Conservation (phyloP, 2,113 vertebrate species). For the Passer domesticus region DNA sequence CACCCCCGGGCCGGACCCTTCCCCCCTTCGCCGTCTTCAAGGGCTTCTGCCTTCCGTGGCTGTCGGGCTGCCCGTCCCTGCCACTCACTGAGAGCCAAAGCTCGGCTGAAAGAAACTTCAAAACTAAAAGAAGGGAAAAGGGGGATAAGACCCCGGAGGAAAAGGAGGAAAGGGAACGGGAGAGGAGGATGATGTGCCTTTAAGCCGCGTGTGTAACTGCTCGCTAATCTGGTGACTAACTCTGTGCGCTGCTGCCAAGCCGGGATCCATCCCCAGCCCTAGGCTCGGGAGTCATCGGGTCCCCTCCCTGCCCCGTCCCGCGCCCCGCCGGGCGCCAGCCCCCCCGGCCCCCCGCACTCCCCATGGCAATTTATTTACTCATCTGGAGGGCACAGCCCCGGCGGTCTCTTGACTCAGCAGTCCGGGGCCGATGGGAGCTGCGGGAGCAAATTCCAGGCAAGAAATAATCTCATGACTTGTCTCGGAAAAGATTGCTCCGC, state of each 20-base stretch:
- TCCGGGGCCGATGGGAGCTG: constrained; percentile 35
- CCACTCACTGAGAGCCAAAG: neutral
- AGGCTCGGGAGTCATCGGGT: constrained; percentile 27
- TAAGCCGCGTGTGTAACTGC: constrained; percentile 63
- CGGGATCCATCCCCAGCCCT: constrained; percentile 5
- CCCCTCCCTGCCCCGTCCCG: neutral
- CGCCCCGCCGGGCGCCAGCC: neutral
- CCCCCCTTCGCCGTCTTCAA: rapidly evolving
- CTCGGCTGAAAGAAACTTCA: neutral
- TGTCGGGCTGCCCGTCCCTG: neutral
- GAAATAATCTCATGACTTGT: constrained; percentile 68
- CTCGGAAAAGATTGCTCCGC: constrained; percentile 69
- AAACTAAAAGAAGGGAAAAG: neutral
- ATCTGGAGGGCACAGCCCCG: constrained; percentile 65
- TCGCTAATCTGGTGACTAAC: constrained; percentile 71
- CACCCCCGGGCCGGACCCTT: neutral
- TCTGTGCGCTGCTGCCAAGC: constrained; percentile 31
- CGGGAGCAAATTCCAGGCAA: constrained; percentile 69
- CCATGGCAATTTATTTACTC: constrained; percentile 69
- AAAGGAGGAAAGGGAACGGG: neutral
- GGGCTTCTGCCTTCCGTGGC: neutral
- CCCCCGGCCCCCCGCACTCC: neutral
- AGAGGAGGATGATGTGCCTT: constrained; percentile 46
- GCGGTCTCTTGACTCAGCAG: constrained; percentile 71
- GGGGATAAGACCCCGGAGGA: neutral